Evolutionary conservation across 2,113 vertebrate genomes (phyloP).

Genomic region (Bubo blakistoni): DNA sequence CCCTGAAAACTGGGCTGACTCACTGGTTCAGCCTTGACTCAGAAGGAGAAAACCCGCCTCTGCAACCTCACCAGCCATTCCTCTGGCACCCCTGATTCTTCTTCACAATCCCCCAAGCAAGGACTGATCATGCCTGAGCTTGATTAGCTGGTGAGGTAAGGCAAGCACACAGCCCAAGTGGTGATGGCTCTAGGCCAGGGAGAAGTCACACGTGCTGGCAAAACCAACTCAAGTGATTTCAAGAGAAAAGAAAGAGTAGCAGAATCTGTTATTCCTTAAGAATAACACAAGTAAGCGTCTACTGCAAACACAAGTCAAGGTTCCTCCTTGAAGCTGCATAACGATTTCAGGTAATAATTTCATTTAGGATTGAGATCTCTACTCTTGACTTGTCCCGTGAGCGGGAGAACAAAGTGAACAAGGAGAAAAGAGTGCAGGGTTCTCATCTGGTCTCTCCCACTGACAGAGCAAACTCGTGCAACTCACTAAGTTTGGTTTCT

Average conservation of each 20-base stretch:
- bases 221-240: background rate
- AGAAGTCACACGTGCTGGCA: background rate
- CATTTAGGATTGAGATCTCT: background rate
- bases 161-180: background rate
- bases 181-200: background rate
- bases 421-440: background rate
- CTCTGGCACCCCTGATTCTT: background rate
- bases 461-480: background rate
- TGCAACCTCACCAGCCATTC: background rate
- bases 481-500: background rate
- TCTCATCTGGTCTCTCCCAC: background rate
- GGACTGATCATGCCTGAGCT: background rate
- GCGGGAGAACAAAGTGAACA: background rate
- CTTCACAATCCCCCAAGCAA: background rate
- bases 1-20: background rate
- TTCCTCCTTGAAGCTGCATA: background rate
- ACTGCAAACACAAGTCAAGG: background rate
- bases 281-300: background rate
- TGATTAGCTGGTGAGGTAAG: background rate
- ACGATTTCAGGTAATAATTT: background rate
- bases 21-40: background rate
- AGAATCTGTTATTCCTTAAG: background rate
- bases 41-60: background rate
- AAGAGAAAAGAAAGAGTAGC: background rate
- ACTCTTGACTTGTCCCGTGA: rapidly evolving